phyloP scores from a whole-genome alignment of 2,888 invertebrate genomes.

The Drosophila multiciliata region DNA sequence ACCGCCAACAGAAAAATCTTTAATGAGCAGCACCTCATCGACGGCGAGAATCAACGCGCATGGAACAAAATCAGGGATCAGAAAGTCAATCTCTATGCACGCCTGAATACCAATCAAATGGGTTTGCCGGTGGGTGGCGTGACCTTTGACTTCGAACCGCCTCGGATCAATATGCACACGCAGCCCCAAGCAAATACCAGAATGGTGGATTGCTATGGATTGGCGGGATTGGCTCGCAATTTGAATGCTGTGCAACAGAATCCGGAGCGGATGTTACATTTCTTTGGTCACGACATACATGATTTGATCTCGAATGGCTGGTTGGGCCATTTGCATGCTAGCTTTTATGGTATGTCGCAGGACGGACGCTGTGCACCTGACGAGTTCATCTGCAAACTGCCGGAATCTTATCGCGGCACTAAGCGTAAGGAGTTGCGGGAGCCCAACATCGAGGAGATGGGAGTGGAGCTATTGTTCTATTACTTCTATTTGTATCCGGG shows the following conservation, averaged over 20 bases:
- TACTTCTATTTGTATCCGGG: constrained; percentile 64
- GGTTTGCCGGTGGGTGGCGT: constrained; percentile 64
- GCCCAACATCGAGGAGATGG: constrained; percentile 61
- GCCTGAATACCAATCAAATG: constrained; percentile 53
- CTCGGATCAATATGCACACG: background rate
- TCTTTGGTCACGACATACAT: constrained; percentile 42
- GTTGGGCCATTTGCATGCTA: constrained; percentile 22
- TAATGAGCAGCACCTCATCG: constrained; percentile 36
- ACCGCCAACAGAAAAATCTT: constrained; percentile 10
- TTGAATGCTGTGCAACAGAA: constrained; percentile 21
- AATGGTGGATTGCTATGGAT: constrained; percentile 40
- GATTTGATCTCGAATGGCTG: constrained; percentile 19
- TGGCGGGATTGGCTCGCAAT: constrained; percentile 51
- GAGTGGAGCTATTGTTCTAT: constrained; percentile 56
- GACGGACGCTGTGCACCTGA: constrained; percentile 28
- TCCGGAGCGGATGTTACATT: constrained; percentile 20
- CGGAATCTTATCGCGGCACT: constrained; percentile 19
- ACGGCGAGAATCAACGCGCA: constrained; percentile 47
- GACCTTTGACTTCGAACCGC: constrained; percentile 36
- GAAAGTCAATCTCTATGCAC: constrained; percentile 26
- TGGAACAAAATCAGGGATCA: constrained; percentile 10
- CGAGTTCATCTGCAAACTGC: constrained; percentile 30
- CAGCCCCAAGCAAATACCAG: background rate
- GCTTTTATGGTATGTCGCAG: constrained; percentile 37
- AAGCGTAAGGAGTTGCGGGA: constrained; percentile 24